Evolutionary conservation across 2,888 invertebrate genomes (phyloP).

Genomic region (Polydrusus tereticollis): DNA sequence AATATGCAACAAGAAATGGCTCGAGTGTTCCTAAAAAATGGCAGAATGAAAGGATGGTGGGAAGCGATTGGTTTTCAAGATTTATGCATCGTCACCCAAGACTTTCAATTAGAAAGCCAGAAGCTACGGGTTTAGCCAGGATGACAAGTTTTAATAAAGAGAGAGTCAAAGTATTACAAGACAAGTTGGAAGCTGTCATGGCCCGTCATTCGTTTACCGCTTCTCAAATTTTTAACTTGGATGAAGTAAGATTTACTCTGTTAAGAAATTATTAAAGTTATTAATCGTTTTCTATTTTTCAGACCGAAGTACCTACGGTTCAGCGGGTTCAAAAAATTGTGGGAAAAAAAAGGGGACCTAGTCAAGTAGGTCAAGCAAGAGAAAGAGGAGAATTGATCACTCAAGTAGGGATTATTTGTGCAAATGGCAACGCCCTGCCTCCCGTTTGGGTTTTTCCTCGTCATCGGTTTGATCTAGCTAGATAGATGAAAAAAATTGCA

Average conservation of each 20-base stretch:
- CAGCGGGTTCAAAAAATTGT: slow-evolving; percentile 42
- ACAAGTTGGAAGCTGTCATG: slow-evolving; percentile 29
- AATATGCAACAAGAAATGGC: not conserved
- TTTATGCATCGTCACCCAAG: slow-evolving; percentile 35
- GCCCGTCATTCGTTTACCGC: slow-evolving; percentile 49
- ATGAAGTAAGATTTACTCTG: not conserved
- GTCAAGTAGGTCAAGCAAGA: slow-evolving; percentile 40
- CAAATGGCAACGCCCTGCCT: slow-evolving; percentile 41
- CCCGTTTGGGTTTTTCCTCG: slow-evolving; percentile 47
- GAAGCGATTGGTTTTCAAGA: slow-evolving; percentile 37
- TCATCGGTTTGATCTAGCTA: slow-evolving; percentile 27
- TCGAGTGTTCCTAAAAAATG: slow-evolving; percentile 16
- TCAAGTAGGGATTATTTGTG: slow-evolving; percentile 40
- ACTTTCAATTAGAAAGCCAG: too few species aligned
- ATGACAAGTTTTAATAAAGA: slow-evolving; percentile 62
- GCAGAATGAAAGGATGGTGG: slow-evolving; percentile 18
- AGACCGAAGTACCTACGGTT: slow-evolving; percentile 48
- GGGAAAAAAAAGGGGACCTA: slow-evolving; percentile 33
- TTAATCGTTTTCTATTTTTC: too few species aligned
- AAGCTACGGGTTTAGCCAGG: slow-evolving; percentile 59
- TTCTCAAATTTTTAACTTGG: too few species aligned
- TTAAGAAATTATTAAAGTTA: slow-evolving; percentile 36
- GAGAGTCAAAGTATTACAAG: slow-evolving; percentile 19
- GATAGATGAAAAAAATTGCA: not conserved
- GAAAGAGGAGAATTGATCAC: slow-evolving; percentile 49